phyloP scores from a whole-genome alignment of 2,888 invertebrate species.

The Brenthis daphne region DNA sequence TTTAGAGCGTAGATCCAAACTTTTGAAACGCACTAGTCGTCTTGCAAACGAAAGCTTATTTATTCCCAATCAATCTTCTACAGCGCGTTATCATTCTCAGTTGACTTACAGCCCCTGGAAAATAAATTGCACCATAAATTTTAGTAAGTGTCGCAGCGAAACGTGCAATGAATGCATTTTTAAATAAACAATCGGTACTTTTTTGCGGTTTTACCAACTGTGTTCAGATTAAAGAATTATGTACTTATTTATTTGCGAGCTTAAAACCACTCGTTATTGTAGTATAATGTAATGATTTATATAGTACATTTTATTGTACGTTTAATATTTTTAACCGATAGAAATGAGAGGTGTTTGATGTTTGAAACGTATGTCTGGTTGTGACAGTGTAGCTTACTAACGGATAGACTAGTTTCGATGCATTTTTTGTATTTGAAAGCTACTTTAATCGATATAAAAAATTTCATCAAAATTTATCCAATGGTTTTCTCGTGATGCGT shows the following conservation, averaged over 20 bases:
- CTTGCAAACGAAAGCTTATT: constrained; percentile 16
- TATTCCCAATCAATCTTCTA: constrained; percentile 31
- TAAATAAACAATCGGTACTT: constrained; percentile 33
- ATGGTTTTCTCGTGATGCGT: too few relatives aligned
- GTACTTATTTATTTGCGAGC: constrained; percentile 18
- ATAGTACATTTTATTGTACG: background rate
- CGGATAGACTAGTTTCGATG: too few relatives aligned
- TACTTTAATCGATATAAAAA: too few relatives aligned
- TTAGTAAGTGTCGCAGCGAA: constrained; percentile 46
- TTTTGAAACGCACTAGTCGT: background rate
- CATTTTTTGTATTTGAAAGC: too few relatives aligned
- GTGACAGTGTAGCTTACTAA: too few relatives aligned
- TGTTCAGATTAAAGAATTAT: constrained; percentile 32
- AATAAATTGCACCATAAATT: constrained; percentile 61
- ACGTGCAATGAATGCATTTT: constrained; percentile 37
- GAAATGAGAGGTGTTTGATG: too few relatives aligned
- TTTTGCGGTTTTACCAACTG: constrained; percentile 30
- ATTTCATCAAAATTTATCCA: too few relatives aligned
- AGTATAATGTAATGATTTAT: constrained; percentile 1
- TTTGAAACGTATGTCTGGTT: too few relatives aligned
- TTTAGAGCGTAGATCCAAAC: too few relatives aligned
- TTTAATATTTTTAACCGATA: too few relatives aligned
- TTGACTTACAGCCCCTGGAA: constrained; percentile 53
- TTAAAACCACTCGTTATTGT: constrained; percentile 6
- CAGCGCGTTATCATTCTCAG: constrained; percentile 54